Conservation (phyloP, 2,888 invertebrate species). For the Creontiades dilutus region DNA sequence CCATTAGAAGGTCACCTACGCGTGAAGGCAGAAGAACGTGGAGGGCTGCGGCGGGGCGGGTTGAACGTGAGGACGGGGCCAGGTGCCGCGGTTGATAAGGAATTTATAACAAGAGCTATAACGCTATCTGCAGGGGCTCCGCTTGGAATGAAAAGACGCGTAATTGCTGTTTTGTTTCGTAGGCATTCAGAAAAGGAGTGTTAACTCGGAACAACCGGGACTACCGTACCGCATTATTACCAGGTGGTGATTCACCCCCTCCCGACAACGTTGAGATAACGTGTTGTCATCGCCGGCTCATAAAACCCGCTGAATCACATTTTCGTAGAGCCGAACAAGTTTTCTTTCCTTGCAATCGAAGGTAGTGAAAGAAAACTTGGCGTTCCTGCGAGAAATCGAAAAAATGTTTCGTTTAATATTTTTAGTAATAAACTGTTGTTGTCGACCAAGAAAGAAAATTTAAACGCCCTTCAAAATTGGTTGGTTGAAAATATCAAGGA, state of each 20-base stretch:
- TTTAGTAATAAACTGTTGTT: too few relatives aligned
- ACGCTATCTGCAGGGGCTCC: slow-evolving; percentile 20
- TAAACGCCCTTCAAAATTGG: too few relatives aligned
- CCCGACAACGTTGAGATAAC: background rate
- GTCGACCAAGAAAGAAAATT: too few relatives aligned
- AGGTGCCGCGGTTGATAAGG: slow-evolving; percentile 65
- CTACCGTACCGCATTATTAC: slow-evolving; percentile 14
- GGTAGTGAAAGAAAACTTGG: too few relatives aligned
- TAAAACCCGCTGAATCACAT: slow-evolving; percentile 27
- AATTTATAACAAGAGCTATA: slow-evolving; percentile 56
- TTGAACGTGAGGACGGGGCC: slow-evolving; percentile 52
- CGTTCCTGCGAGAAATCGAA: too few relatives aligned
- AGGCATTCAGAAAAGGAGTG: slow-evolving; percentile 26
- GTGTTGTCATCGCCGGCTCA: background rate
- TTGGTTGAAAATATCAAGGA: too few relatives aligned
- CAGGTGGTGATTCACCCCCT: slow-evolving; percentile 9
- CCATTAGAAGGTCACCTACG: background rate
- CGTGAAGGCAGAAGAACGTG: background rate
- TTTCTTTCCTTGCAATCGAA: too few relatives aligned
- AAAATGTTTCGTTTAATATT: too few relatives aligned
- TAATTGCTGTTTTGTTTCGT: slow-evolving; percentile 51
- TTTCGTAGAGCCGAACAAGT: background rate
- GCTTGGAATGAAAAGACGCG: slow-evolving; percentile 61
- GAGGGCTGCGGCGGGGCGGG: background rate
- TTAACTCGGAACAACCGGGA: slow-evolving; percentile 6